A percentile compares a stretch with the other conserved stretches of the same genome.
Conservation (phyloP, 2,888 invertebrate species). For the Macrosoma leucophasiata region DNA sequence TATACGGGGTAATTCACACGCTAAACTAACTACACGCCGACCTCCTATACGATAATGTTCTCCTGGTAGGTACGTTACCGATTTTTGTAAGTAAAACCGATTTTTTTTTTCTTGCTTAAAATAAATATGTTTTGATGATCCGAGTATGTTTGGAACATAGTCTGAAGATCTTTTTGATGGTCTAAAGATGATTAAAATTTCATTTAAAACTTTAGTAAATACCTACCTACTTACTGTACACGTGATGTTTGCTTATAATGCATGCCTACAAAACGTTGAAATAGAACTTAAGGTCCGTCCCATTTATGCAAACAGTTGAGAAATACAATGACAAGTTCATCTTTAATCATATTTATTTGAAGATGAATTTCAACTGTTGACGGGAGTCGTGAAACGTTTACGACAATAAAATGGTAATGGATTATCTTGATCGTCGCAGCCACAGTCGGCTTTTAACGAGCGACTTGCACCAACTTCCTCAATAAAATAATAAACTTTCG, state of each 20-base stretch:
- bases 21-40: conserved; percentile 53
- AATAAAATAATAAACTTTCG: conserved; percentile 63
- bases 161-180: no score
- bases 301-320: no score
- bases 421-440: conserved; percentile 56
- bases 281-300: no score
- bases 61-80: conserved; percentile 49
- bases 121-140: no score
- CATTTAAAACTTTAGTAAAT: no score
- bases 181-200: no score
- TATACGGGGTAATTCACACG: conserved; percentile 59
- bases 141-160: no score
- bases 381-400: conserved; percentile 66
- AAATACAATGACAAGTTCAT: no score
- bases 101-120: conserved; percentile 17
- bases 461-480: conserved; percentile 64
- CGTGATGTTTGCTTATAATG: no score
- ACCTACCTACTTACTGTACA: no score
- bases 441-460: conserved; percentile 57
- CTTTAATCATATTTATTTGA: conserved; percentile 43
- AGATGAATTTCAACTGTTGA: conserved; percentile 45
- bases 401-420: conserved; percentile 70
- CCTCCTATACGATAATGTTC: conserved; percentile 41
- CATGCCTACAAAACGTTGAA: no score
- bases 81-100: no score